Evolutionary conservation across 2,797 vertebrate species (phyloP).

Genomic region (Melanotaenia maccullochi): DNA sequence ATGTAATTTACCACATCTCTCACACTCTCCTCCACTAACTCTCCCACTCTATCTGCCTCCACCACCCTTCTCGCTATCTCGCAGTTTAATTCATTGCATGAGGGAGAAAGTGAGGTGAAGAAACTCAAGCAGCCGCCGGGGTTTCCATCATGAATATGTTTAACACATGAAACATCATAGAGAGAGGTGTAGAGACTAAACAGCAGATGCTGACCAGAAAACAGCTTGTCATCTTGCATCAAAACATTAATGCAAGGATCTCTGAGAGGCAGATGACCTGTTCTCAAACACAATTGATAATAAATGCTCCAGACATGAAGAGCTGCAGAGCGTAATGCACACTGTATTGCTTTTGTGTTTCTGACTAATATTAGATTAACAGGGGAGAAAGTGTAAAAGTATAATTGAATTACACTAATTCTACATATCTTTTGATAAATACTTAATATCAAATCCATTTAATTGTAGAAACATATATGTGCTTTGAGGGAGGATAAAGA

Average conservation of each 20-base stretch:
- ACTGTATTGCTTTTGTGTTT: not conserved
- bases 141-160: slow-evolving; percentile 83
- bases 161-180: slow-evolving; percentile 67
- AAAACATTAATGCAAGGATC: slow-evolving; percentile 32
- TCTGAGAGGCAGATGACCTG: not conserved
- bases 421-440: not conserved
- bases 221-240: slow-evolving; percentile 28
- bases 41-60: slow-evolving; percentile 67
- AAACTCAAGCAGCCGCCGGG: slow-evolving; percentile 55
- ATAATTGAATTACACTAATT: not conserved
- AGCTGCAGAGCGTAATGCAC: not conserved
- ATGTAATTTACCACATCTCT: slow-evolving; percentile 92
- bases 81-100: slow-evolving; percentile 88
- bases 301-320: not conserved
- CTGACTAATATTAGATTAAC: not conserved
- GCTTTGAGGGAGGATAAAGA: not conserved
- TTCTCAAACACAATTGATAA: slow-evolving; percentile 29
- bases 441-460: not conserved
- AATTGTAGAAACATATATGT: not conserved
- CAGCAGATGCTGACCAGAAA: slow-evolving; percentile 45
- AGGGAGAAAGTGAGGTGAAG: slow-evolving; percentile 73
- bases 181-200: slow-evolving; percentile 33
- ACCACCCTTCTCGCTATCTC: slow-evolving; percentile 67
- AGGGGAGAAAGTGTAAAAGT: not conserved
- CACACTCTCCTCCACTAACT: slow-evolving; percentile 40